Base-by-base conservation (phyloP, 2,113 vertebrate species). In the Nothobranchius furzeri region DNA sequence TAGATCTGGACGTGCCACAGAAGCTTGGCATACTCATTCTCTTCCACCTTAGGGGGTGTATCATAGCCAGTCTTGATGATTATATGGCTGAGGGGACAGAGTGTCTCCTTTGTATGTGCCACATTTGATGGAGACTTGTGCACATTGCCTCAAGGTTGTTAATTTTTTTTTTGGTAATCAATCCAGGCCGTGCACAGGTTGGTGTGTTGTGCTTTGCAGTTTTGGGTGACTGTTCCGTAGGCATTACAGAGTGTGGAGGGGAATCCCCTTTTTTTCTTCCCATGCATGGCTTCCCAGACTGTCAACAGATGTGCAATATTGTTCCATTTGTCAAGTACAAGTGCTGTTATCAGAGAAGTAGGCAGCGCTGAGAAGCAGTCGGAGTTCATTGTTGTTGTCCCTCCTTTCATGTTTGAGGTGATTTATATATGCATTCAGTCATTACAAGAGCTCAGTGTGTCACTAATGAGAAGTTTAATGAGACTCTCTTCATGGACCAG, bases 381-480 rank as follows among this genome's bases (percentile, higher is more conserved):
- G 24, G 20, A 54, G 73, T 71, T 70, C 37, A 24, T 78, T 74
- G 65, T 73, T 82, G 82, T 80, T 63, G 68, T 75, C 75, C 64
- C 46, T 81, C 69, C 60, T 83, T 79, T 83, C 65, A 85, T 76
- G 73, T 87, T 72, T 56, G 68, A 80, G 80, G 74, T 87, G 76
- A 90, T 91, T 90, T 92, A 85, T 88, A 83, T 90, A 87, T 86
- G 78, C 76, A 79, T 86, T 79, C 69, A 86, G 74, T 90, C 84
- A 89, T 87, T 90, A 80, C 72, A 87, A 79, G 74, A 66, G 79
- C 88, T 78, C 87, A 86, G 85, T 87, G 81, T 91, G 88, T 83
- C 85, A 71, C 79, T 92, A 94, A 93, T 93, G 84, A 90, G 79
- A 90, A 92, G 88, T 85, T 84, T 90, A 89, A 88, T 89, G 83